These are phyloP conservation scores for Ancistrus triradiatus DNA, from an alignment of 2,113 vertebrate species.

Conservation along the genomic window DNA sequence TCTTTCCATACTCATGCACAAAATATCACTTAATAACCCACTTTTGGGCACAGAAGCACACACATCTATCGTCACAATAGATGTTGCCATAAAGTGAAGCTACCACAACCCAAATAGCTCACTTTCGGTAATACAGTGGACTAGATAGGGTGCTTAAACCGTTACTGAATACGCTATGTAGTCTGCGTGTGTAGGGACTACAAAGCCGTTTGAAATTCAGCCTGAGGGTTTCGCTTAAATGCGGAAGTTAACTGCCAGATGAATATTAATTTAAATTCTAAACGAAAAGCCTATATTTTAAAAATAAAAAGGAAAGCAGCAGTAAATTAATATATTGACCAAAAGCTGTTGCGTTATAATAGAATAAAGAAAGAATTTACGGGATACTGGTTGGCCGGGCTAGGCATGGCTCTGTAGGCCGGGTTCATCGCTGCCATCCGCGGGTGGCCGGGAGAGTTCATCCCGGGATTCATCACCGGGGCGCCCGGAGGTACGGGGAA, in stretches of 20 bases:
- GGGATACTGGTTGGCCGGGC: conserved; percentile 60
- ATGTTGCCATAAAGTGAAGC: background rate
- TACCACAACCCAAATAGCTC: background rate
- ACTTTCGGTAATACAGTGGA: background rate
- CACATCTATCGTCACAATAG: no score
- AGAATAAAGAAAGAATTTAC: conserved; percentile 44
- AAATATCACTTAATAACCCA: no score
- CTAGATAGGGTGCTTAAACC: background rate
- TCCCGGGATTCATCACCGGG: conserved; percentile 54
- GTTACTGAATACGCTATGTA: background rate
- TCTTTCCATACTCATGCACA: no score
- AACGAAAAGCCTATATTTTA: no score
- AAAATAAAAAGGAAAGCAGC: background rate
- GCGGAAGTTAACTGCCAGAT: conserved; percentile 51
- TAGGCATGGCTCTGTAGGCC: conserved; percentile 61
- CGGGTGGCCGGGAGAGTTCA: conserved; percentile 50
- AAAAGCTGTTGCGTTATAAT: no score
- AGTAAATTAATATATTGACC: no score
- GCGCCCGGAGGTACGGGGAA: conserved; percentile 47
- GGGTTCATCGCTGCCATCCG: conserved; percentile 41
- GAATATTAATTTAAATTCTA: no score
- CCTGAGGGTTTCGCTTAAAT: conserved; percentile 23
- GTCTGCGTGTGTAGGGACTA: background rate
- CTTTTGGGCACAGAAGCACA: no score
- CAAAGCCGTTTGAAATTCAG: background rate